A percentile compares a stretch with the other conserved stretches of the same genome.
phyloP scores from a whole-genome alignment of 2,797 vertebrate species.

The Parotocinclus haroldoi region DNA sequence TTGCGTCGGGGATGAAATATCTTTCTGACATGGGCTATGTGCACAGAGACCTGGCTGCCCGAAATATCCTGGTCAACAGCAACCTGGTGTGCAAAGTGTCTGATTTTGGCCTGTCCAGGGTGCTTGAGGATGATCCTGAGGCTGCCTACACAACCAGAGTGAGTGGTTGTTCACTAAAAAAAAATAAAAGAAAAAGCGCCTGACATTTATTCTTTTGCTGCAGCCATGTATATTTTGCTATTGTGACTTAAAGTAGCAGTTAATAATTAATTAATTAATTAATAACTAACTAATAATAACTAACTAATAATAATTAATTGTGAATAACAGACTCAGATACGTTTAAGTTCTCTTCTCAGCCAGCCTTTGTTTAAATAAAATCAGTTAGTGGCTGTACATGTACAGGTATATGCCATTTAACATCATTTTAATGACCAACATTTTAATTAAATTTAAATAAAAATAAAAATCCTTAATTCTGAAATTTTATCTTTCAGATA shows the following conservation, averaged over 20 bases:
- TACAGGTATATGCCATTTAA: not conserved
- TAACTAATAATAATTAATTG: too few relatives aligned
- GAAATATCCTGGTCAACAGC: conserved; percentile 85
- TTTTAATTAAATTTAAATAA: too few relatives aligned
- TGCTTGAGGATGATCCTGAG: conserved; percentile 80
- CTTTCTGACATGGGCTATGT: conserved; percentile 86
- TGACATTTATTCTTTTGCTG: not conserved
- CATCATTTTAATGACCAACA: too few relatives aligned
- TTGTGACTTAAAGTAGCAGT: too few relatives aligned
- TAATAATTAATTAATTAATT: too few relatives aligned
- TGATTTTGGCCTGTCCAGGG: conserved; percentile 81
- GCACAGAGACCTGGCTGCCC: conserved; percentile 80
- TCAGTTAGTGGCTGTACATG: conserved; percentile 40
- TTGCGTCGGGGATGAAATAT: conserved; percentile 85
- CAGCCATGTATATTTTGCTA: not conserved
- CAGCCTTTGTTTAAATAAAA: conserved; percentile 27
- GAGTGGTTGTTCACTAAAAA: conserved; percentile 20
- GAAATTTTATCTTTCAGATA: too few relatives aligned
- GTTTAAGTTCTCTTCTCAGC: conserved; percentile 27
- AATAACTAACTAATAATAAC: too few relatives aligned
- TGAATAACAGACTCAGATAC: not conserved
- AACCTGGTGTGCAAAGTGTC: conserved; percentile 86
- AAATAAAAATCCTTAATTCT: too few relatives aligned
- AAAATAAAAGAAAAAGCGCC: not conserved
- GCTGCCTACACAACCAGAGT: conserved; percentile 84